A percentile compares a stretch with the other conserved stretches of the same genome.
These are phyloP conservation scores for Chionoecetes opilio DNA, from an alignment of 1,140 invertebrate genomes.

Conservation along the genomic window DNA sequence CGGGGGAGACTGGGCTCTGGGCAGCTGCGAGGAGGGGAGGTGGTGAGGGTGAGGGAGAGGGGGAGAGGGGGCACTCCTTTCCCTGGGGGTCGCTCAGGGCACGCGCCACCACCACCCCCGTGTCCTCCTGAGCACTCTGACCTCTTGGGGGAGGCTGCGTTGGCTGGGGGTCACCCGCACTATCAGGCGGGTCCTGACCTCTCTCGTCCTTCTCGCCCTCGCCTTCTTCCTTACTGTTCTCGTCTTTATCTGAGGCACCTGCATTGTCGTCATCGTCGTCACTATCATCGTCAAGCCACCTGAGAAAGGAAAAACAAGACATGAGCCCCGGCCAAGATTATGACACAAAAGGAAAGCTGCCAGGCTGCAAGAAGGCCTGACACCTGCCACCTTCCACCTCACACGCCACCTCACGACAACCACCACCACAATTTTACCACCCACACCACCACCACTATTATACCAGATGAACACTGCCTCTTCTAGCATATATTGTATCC, in stretches of 20 bases:
- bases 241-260: background rate
- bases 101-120: conserved; percentile 66
- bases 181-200: background rate
- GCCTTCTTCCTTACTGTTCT: background rate
- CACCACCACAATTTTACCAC: background rate
- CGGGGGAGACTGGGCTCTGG: conserved; percentile 52
- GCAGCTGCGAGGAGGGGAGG: conserved; percentile 51
- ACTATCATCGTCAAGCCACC: conserved; percentile 65
- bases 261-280: conserved; percentile 62
- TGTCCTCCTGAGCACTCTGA: conserved; percentile 66
- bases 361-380: background rate
- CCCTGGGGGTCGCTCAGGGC: conserved; percentile 59
- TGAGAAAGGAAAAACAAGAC: conserved; percentile 22
- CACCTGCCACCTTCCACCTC: background rate
- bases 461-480: background rate
- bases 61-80: conserved; percentile 12
- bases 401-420: conserved; percentile 12
- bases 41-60: background rate
- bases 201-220: background rate
- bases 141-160: conserved; percentile 37
- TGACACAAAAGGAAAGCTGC: conserved; percentile 17
- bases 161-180: conserved; percentile 39
- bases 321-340: background rate
- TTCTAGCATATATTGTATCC: background rate
- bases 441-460: background rate